Base-by-base conservation (phyloP, 2,797 vertebrate species). In the Dryobates pubescens region DNA sequence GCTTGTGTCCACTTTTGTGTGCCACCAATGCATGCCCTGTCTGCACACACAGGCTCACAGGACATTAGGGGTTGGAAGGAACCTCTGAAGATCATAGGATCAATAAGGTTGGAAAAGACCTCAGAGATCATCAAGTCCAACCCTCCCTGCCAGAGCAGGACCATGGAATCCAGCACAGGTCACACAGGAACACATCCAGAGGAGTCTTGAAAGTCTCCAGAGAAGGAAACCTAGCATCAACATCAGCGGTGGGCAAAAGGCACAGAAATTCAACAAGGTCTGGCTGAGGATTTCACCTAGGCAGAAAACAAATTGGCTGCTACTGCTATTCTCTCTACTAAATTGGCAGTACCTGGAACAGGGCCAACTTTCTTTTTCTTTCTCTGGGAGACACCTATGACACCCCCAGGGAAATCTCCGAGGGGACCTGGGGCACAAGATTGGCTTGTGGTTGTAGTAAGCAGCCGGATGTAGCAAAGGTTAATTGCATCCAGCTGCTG, bases 401-500 rank as follows among this genome's bases (percentile, higher is more conserved):
- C 43, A 53, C 64, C 91, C 74, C 84, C 27, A 53, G 96, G 87
- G 94, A 79, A 57, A 84, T 47, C 18, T 53, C 13, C 0, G 26
- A 51, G 63, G 53, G 72, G 34, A 19, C 86, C 64, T 10, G 53
- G 62, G 92, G 73, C 62, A 45, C 8, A 10, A 67, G 93, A 20
- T 29, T 57, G 93, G 36, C 47, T 84, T 23, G 84, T 45, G 45
- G 32, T 27, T 86, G 63, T 27, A 41, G 82, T 47, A 27, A 73
- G 30, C 77, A 34, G 92, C 4, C 1, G 41, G 76, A 29, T 59
- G 89, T 45, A 38, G 30, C 85, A 29, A 90, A 96, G 95, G 96
- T 96, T 97, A 94, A 96, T 96, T 92, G 82, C 89, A 72, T 29
- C 92, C 56, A 36, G 54, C 93, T 51, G 71, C 51, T 14, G 27